phyloP scores from a whole-genome alignment of 2,888 invertebrate genomes.

The Eupithecia tripunctaria region DNA sequence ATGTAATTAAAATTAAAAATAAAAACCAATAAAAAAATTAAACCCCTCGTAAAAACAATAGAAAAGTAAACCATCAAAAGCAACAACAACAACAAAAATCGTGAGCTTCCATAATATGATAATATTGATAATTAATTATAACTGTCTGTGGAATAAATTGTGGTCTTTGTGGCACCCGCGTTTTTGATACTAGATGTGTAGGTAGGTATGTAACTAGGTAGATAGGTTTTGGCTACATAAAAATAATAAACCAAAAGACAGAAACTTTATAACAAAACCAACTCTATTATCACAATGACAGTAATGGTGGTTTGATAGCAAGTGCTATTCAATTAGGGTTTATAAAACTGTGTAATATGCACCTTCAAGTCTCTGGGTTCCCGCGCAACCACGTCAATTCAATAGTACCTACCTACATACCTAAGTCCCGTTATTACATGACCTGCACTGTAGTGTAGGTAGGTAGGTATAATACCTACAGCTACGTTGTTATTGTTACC shows the following conservation, averaged over 20 bases:
- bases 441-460: slow-evolving; percentile 27
- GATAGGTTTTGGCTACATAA: too few species aligned
- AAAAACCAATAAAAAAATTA: too few species aligned
- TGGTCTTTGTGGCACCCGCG: not conserved
- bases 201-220: too few species aligned
- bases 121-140: too few species aligned
- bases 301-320: not conserved
- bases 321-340: not conserved
- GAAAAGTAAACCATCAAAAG: not conserved
- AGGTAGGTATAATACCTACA: not conserved
- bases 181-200: too few species aligned
- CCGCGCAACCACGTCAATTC: slow-evolving; percentile 16
- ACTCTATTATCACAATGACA: not conserved
- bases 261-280: not conserved
- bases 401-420: not conserved
- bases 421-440: slow-evolving; percentile 48
- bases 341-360: not conserved
- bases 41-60: too few species aligned
- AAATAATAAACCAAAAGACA: too few species aligned
- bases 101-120: not conserved
- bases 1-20: too few species aligned
- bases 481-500: not conserved
- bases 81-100: not conserved
- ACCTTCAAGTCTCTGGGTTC: not conserved
- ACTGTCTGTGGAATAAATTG: not conserved